A percentile compares a stretch with the other conserved stretches of the same genome.
Conservation (phyloP, 2,888 invertebrate species). For the Copidosoma aretas region DNA sequence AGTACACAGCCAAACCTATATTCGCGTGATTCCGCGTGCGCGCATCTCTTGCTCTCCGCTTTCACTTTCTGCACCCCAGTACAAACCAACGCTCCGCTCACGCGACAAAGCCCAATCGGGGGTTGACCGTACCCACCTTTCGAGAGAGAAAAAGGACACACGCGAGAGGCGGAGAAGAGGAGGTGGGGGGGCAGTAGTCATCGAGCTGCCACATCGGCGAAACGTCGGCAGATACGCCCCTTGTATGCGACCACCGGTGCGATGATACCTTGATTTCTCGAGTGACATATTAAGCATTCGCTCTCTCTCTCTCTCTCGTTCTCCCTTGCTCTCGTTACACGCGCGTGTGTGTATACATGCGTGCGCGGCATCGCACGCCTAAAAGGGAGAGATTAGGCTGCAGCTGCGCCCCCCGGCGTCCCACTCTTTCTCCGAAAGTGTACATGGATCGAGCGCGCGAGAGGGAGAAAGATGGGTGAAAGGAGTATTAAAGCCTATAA, state of each 20-base stretch:
- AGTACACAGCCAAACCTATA: constrained; percentile 2
- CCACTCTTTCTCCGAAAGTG: constrained; percentile 34
- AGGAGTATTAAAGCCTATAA: not conserved
- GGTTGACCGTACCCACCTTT: not conserved
- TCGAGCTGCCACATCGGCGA: constrained; percentile 39
- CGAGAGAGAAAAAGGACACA: constrained; percentile 19
- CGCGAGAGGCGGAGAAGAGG: constrained; percentile 36
- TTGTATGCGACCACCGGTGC: constrained; percentile 59
- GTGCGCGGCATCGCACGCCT: constrained; percentile 20
- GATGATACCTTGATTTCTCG: constrained; percentile 60
- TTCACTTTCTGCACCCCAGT: not conserved
- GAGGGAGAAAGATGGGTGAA: not conserved
- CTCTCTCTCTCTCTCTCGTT: constrained; percentile 25
- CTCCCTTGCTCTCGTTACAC: constrained; percentile 8
- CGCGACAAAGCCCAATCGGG: constrained; percentile 12
- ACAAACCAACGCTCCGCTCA: not conserved
- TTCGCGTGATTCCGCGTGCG: constrained; percentile 12
- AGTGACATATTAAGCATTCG: constrained; percentile 58
- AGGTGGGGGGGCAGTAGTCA: constrained; percentile 26
- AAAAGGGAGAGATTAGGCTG: constrained; percentile 32
- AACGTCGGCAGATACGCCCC: constrained; percentile 54
- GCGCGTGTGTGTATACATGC: not conserved
- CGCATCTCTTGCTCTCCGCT: not conserved
- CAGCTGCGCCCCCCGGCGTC: constrained; percentile 31
- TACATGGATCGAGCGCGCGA: constrained; percentile 1